Conservation (phyloP, 2,797 vertebrate genomes). For the Dicrostonyx torquatus region DNA sequence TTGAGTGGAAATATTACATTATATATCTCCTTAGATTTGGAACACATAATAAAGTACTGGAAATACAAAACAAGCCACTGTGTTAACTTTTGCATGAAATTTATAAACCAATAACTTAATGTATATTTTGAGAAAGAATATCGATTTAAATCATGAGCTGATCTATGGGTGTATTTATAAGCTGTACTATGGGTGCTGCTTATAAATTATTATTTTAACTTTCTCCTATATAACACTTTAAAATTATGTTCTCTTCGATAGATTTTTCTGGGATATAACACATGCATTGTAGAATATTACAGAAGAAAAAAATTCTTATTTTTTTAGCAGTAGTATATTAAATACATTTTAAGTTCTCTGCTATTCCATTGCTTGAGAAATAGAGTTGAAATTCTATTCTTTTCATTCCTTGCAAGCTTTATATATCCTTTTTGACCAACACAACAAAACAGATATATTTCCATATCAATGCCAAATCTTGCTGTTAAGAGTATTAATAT, state of each 20-base stretch:
- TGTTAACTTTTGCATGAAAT: slow-evolving; percentile 32
- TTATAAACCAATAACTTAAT: background rate
- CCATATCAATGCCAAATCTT: too few species aligned
- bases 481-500: background rate
- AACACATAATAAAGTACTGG: background rate
- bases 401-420: background rate
- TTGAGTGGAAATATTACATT: background rate
- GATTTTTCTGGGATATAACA: background rate
- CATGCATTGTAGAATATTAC: background rate
- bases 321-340: background rate
- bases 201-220: background rate
- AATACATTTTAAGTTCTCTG: background rate
- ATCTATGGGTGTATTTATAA: too few species aligned
- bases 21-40: background rate
- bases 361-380: background rate
- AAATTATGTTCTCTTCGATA: background rate
- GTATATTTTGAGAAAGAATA: background rate
- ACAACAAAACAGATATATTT: background rate
- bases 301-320: background rate
- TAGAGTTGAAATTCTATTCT: background rate
- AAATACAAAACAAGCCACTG: background rate
- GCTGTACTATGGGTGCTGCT: background rate
- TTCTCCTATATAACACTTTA: background rate
- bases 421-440: background rate
- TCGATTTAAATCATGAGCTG: background rate